Base-by-base conservation (phyloP, 2,113 vertebrate species). In the Neodontobutis hainanensis region DNA sequence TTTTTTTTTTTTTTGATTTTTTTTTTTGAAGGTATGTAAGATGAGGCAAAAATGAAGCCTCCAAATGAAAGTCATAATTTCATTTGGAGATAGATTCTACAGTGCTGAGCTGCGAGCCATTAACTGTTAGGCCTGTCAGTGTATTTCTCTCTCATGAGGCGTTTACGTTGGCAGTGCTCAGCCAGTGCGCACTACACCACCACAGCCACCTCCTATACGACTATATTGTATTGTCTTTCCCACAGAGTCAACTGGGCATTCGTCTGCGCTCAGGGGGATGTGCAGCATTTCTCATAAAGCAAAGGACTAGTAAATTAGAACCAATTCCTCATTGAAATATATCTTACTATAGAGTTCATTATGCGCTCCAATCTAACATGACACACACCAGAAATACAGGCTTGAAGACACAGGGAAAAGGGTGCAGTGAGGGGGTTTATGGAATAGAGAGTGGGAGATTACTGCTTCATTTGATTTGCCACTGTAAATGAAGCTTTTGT, bases 111-210 rank as follows among this genome's bases (percentile, higher is more conserved):
- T 73, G 58, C 63, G 61, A 80, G 79, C 67, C 73, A 78, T 89
- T 87, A 87, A 76, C 77, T 65, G 77, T 84, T 80, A 60, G 73
- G 68, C 53, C 80, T 81, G 82, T 83, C 88, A 73, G 79, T 14
- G 75, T 81, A 77, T 80, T 86, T 89, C 80, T 81, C 65, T 81
- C 84, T 75, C 71, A 64, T 49, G 70, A 80, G 80, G 76, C 84
- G 85, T 89, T 88, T 76, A 75, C 57, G 61, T 71, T 73, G 52
- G 73, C 56, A 52, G 70, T 68, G 66, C 74, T 74, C 64, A 44
- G 50, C 82, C 71, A 51, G 78, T n/a, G n/a, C 15, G 53, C 61
- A 53, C 72, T 61, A 69, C 73, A 78, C 64, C 68, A 56, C 70
- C 64, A 61, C 44, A 64, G 77, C 34, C 52, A 72, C 64, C 66